These are phyloP conservation scores for Calonectris borealis DNA, from an alignment of 2,113 vertebrate genomes.

Conservation along the genomic window DNA sequence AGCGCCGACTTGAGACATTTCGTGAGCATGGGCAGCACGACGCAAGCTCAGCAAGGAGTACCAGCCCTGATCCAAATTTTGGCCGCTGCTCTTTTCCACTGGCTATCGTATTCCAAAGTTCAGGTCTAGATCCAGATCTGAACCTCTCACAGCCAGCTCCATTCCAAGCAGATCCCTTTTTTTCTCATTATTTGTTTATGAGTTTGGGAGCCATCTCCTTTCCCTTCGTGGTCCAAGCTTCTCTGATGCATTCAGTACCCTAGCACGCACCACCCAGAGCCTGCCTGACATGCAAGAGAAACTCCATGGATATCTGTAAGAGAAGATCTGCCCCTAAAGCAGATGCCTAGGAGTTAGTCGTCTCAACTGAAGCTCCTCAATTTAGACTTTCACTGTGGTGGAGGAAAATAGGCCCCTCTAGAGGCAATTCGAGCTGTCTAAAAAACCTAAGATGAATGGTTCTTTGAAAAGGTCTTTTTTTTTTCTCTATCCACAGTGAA, in stretches of 20 bases:
- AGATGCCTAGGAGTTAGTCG: neutral
- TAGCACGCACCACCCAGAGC: neutral
- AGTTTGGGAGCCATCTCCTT: neutral
- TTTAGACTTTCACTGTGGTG: neutral
- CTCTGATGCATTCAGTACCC: neutral
- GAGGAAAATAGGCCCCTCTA: constrained; percentile 49
- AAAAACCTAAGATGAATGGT: neutral
- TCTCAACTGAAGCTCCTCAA: neutral
- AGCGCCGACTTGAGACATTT: neutral
- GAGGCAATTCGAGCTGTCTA: constrained; percentile 10
- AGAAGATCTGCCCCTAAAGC: neutral
- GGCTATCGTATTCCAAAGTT: neutral
- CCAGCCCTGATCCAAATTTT: neutral
- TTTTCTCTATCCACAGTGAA: neutral
- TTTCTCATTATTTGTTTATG: neutral
- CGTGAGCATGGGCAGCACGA: neutral
- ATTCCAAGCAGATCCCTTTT: neutral
- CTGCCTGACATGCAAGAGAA: neutral
- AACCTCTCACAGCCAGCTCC: neutral
- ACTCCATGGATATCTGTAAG: neutral
- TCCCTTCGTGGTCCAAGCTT: neutral
- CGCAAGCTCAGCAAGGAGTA: neutral
- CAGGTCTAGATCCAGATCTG: neutral
- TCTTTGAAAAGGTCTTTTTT: neutral
- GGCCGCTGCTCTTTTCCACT: neutral